phyloP scores from a whole-genome alignment of 64 coral and sea anemone genomes.

The Stylophora pistillata region DNA sequence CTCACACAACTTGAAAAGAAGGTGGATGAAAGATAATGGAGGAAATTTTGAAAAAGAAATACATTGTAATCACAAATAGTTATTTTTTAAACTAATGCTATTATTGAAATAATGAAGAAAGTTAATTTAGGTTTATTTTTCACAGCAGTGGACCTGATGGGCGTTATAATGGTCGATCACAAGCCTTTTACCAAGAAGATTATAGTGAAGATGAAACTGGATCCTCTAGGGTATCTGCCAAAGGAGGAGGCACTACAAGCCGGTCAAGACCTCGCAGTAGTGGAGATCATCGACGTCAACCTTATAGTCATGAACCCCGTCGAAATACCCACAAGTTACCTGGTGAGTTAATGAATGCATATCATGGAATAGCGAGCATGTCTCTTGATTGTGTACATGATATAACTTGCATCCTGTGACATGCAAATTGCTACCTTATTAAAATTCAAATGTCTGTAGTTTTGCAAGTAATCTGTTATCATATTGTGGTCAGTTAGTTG shows the following conservation, averaged over 20 bases:
- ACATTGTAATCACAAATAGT: too few relatives aligned
- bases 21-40: too few relatives aligned
- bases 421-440: too few relatives aligned
- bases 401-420: too few relatives aligned
- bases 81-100: too few relatives aligned
- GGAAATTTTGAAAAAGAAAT: too few relatives aligned
- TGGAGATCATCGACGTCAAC: constrained; percentile 14
- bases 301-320: constrained; percentile 24
- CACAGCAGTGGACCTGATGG: neutral
- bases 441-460: too few relatives aligned
- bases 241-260: neutral
- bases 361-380: too few relatives aligned
- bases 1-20: too few relatives aligned
- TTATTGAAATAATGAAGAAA: neutral
- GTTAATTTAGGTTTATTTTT: neutral
- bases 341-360: neutral
- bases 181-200: constrained; percentile 9
- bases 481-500: neutral
- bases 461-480: too few relatives aligned
- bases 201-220: constrained; percentile 25
- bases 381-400: too few relatives aligned
- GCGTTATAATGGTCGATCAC: neutral
- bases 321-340: constrained; percentile 17
- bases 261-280: constrained; percentile 9
- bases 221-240: neutral